These are phyloP conservation scores for Amphiura filiformis DNA, from an alignment of 35 echinoderm and acorn worm species.

Conservation along the genomic window DNA sequence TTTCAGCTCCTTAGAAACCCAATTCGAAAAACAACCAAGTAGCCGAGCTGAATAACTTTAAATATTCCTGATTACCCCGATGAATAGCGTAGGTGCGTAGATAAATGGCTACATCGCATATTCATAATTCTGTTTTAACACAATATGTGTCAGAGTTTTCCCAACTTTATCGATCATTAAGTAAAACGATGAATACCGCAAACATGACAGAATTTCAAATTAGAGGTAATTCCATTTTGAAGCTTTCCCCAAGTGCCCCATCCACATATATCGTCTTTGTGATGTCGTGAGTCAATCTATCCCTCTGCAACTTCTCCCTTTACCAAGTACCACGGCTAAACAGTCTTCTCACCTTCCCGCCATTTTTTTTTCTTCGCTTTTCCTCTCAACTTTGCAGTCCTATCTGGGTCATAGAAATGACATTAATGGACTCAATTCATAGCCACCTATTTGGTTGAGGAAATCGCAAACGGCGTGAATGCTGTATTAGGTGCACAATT, in stretches of 20 bases:
- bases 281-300: not conserved
- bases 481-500: not conserved
- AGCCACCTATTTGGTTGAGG: not conserved
- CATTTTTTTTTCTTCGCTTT: too few relatives aligned
- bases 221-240: not conserved
- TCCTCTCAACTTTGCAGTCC: not conserved
- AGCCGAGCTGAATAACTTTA: not conserved
- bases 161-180: not conserved
- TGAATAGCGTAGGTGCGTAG: not conserved
- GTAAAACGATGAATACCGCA: not conserved
- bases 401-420: not conserved
- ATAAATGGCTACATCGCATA: not conserved
- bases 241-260: not conserved
- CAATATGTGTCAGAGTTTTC: not conserved
- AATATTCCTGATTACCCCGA: not conserved
- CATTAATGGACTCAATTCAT: not conserved
- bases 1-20: not conserved
- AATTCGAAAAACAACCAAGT: not conserved
- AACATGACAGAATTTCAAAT: constrained; percentile 9
- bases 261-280: not conserved
- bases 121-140: not conserved
- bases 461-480: not conserved
- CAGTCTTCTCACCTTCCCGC: not conserved
- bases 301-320: not conserved
- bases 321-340: not conserved